Base-by-base conservation (phyloP, 2,888 invertebrate genomes). In the Drosophila mercatorum region DNA sequence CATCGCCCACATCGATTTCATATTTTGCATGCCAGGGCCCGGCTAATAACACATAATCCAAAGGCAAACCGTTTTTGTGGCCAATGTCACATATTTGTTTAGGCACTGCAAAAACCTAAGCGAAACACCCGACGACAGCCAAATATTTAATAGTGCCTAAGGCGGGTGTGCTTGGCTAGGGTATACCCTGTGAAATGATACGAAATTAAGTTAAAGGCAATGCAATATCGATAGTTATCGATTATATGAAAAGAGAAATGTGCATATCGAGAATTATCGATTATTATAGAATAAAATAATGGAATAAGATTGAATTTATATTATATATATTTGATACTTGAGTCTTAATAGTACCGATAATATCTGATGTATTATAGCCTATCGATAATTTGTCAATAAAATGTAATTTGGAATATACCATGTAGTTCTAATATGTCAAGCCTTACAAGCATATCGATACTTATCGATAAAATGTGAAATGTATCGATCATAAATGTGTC, bases 21-120 rank as follows among this genome's bases (percentile, higher is more conserved):
- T 80, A 80, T 80, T 80, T 72, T 64, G 64, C 73, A 68, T 68
- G 72, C 72, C 75, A 44, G 46, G 22, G 17, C 65, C 41, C 52
- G 52, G 64, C 75, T 81, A 80, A 81, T 83, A 60, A 78, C 68
- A 72, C 68, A 77, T 77, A 81, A 81, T 78, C 83, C 75, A 46
- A 62, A 51, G 22, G 72, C 65, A 70, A 78, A 78, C 61, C 63
- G 59, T 67, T 67, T 69, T 73, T 80, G 66, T 70, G 74, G 78
- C 51, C 67, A 77, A 58, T 61, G 62, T 55, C 67, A 75, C 74
- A 73, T 75, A 70, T 81, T 81, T 81, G 68, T 78, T 81, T 81
- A 81, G 80, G 80, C 53, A 47, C 71, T 44, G 52, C 68, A 59
- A 61, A 56, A 59, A 55, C 53, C 28, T 28, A 22, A 44, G 36